Percentiles rank a stretch among this genome's conserved stretches.
phyloP scores from a whole-genome alignment of 2,888 invertebrate species.

The Arrhopalites spinosus region DNA sequence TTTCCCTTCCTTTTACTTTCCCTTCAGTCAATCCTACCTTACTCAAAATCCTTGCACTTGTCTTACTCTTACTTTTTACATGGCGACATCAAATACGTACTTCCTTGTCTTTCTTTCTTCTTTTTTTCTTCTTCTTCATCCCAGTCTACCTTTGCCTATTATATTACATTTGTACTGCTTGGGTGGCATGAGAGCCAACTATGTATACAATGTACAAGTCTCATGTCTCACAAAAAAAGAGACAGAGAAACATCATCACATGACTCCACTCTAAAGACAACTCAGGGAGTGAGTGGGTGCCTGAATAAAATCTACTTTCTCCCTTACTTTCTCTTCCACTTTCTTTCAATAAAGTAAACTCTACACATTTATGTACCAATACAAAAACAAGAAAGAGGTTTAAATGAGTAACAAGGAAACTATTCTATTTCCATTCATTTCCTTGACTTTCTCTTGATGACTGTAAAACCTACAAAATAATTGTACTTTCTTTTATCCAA shows the following conservation, averaged over 20 bases:
- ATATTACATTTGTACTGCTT: no score
- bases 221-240: neutral
- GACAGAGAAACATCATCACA: neutral
- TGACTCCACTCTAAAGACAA: neutral
- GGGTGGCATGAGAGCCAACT: no score
- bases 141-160: no score
- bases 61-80: constrained; percentile 1
- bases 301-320: neutral
- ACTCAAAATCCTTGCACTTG: no score
- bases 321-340: no score
- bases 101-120: neutral
- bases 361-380: neutral
- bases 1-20: constrained; percentile 4
- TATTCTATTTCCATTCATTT: neutral
- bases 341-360: neutral
- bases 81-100: neutral
- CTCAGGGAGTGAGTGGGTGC: neutral
- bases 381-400: neutral
- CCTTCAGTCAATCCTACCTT: constrained; percentile 9
- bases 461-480: neutral
- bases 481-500: no score
- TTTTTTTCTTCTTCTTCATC: neutral
- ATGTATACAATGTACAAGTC: no score
- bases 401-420: neutral
- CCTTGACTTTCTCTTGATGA: neutral